These are phyloP conservation scores for Hydropsyche tenuis DNA, from an alignment of 1,140 invertebrate species.

Conservation along the genomic window DNA sequence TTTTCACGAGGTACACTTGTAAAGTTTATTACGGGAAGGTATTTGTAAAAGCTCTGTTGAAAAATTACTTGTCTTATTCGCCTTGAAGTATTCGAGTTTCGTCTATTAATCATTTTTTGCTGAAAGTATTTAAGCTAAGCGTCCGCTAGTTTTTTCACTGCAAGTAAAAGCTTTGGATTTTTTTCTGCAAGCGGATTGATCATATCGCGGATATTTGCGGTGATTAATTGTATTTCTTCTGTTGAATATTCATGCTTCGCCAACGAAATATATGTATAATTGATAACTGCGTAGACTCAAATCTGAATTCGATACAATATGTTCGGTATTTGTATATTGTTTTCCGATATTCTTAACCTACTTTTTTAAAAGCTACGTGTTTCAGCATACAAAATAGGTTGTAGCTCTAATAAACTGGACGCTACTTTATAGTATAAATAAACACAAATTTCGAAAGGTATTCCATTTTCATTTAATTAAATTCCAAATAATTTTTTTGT, in stretches of 20 bases:
- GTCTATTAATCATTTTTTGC: constrained; percentile 23
- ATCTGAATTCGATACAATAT: neutral
- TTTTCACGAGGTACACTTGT: neutral
- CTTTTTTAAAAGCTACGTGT: neutral
- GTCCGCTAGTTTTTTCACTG: neutral
- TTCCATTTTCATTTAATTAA: no score
- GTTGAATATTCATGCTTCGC: constrained; percentile 8
- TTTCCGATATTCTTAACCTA: neutral
- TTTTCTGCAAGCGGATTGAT: neutral
- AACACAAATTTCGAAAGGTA: no score
- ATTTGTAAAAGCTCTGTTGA: neutral
- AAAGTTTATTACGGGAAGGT: neutral
- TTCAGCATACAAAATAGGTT: neutral
- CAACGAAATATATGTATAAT: neutral
- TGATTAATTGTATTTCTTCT: neutral
- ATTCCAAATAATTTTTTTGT: no score
- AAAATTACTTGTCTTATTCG: constrained; percentile 14
- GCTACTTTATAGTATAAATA: no score
- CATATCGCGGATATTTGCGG: neutral
- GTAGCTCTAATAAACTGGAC: no score
- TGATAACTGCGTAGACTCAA: neutral
- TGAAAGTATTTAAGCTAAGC: constrained; percentile 13
- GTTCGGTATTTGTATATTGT: neutral
- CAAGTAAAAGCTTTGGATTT: neutral
- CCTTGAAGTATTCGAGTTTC: constrained; percentile 12